Conservation (phyloP, 2,888 invertebrate genomes). For the Cephus spinipes region DNA sequence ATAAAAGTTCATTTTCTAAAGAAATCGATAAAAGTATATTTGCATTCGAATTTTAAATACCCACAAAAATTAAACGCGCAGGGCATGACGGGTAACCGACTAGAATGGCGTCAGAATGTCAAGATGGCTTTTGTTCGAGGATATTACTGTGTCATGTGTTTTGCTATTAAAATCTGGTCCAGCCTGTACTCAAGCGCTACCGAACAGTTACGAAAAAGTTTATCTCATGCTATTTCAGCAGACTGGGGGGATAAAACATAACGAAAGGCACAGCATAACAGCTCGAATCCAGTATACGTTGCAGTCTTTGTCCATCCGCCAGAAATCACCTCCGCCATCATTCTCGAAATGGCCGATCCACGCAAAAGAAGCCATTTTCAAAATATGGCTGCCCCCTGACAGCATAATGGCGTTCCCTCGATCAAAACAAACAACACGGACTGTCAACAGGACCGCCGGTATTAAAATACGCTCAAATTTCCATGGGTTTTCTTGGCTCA, state of each 20-base stretch:
- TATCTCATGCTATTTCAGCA: background rate
- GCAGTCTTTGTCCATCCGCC: conserved; percentile 21
- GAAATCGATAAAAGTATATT: background rate
- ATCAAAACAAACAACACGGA: conserved; percentile 67
- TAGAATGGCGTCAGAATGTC: conserved; percentile 10
- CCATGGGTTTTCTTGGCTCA: conserved; percentile 10
- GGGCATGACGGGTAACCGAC: conserved; percentile 15
- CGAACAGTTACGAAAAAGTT: background rate
- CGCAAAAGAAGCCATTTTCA: conserved; percentile 71
- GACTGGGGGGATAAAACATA: background rate
- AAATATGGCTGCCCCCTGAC: conserved; percentile 75
- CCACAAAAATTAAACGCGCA: conserved; percentile 7
- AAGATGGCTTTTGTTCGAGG: background rate
- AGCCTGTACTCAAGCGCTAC: background rate
- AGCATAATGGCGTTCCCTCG: conserved; percentile 70
- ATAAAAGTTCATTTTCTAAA: background rate
- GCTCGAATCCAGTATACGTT: background rate
- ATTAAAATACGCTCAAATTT: conserved; percentile 21
- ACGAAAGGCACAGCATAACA: background rate
- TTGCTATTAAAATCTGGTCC: background rate
- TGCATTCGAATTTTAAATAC: conserved; percentile 16
- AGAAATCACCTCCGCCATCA: conserved; percentile 35
- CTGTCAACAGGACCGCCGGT: conserved; percentile 51
- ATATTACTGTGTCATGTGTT: background rate
- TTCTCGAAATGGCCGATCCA: conserved; percentile 40